Evolutionary conservation across 2,888 invertebrate species (phyloP).

Genomic region (Tenthredo scrophulariae): DNA sequence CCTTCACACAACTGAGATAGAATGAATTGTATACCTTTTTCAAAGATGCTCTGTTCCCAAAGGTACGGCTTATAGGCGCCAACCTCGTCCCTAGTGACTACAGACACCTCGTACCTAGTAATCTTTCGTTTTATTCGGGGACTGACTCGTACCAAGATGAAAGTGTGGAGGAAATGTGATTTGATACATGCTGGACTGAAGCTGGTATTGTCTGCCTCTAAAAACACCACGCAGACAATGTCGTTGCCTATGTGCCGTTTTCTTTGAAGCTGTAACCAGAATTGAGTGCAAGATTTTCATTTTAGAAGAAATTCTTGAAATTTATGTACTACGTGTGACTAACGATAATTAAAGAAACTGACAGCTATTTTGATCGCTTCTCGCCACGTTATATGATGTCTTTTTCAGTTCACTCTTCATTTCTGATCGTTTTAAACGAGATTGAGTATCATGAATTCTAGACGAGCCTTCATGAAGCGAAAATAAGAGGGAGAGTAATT

Average conservation of each 20-base stretch:
- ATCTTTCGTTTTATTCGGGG: conserved; percentile 92
- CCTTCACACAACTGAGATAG: background rate
- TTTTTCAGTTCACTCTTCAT: background rate
- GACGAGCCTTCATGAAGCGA: background rate
- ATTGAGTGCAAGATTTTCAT: conserved; percentile 18
- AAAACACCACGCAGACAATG: conserved; percentile 95
- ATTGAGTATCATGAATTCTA: conserved; percentile 20
- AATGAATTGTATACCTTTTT: conserved; percentile 82
- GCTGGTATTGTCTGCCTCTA: conserved; percentile 95
- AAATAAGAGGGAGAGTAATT: conserved; percentile 39
- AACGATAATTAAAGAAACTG: background rate
- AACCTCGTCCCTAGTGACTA: conserved; percentile 96
- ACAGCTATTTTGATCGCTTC: background rate
- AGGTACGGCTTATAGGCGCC: conserved; percentile 97
- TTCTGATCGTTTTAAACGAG: background rate
- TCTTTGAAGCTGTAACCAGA: conserved; percentile 84
- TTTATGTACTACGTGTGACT: background rate
- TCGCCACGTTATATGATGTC: background rate
- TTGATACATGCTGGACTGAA: conserved; percentile 97
- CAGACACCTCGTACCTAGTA: conserved; percentile 94
- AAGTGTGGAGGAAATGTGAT: conserved; percentile 96
- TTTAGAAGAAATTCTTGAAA: background rate
- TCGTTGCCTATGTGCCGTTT: conserved; percentile 97
- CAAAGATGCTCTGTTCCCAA: conserved; percentile 96
- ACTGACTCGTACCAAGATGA: conserved; percentile 93